phyloP scores from a whole-genome alignment of 2,888 invertebrate genomes.

The Aromia moschata region DNA sequence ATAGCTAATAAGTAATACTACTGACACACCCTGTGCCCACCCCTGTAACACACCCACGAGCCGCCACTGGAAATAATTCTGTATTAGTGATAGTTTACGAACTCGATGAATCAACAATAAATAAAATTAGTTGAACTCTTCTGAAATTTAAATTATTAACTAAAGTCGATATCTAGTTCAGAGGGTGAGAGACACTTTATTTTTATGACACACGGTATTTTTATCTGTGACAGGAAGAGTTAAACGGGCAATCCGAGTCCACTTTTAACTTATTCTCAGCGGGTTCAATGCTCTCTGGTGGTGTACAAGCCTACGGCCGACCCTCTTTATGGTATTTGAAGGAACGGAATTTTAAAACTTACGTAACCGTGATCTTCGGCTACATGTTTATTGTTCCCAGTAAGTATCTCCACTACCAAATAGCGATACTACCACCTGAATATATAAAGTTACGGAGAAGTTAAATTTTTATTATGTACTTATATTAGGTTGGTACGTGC shows the following conservation, averaged over 20 bases:
- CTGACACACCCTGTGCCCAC: too few relatives aligned
- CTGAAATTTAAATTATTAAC: not conserved
- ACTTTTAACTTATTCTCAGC: slow-evolving; percentile 54
- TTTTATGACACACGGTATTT: slow-evolving; percentile 48
- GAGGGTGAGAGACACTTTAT: slow-evolving; percentile 35
- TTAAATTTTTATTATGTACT: too few relatives aligned
- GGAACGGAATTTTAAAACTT: slow-evolving; percentile 57
- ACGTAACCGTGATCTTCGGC: slow-evolving; percentile 51
- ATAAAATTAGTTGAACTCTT: too few relatives aligned
- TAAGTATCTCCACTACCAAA: slow-evolving; percentile 29
- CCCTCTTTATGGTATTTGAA: slow-evolving; percentile 57
- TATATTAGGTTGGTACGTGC: too few relatives aligned
- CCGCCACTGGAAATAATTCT: too few relatives aligned
- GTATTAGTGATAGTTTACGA: too few relatives aligned
- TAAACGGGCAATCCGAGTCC: slow-evolving; percentile 49
- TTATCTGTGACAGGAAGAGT: slow-evolving; percentile 54
- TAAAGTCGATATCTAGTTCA: slow-evolving; percentile 23
- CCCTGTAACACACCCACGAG: too few relatives aligned
- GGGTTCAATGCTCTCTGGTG: slow-evolving; percentile 54
- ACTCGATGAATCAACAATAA: too few relatives aligned
- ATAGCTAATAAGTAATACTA: too few relatives aligned
- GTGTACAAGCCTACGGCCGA: slow-evolving; percentile 53
- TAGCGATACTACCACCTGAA: not conserved
- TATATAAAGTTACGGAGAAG: too few relatives aligned
- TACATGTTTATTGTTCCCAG: slow-evolving; percentile 47